Evolutionary conservation across 1,140 invertebrate species (phyloP).

Genomic region (Drosophila persimilis): DNA sequence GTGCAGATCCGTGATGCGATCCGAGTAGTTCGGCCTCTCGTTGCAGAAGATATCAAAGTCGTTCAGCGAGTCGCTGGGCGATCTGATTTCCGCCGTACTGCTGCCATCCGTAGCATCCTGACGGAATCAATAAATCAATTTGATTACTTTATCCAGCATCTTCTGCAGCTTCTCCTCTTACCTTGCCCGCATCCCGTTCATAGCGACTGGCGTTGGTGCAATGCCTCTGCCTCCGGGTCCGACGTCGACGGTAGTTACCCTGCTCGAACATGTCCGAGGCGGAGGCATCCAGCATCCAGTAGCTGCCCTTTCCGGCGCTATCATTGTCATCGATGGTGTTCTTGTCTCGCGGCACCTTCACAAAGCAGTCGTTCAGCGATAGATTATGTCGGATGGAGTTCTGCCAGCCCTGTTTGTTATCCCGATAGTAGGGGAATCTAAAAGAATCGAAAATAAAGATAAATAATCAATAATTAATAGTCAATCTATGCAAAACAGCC

Average conservation of each 20-base stretch:
- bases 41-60: conserved; percentile 73
- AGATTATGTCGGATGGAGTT: conserved; percentile 95
- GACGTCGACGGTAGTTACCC: conserved; percentile 90
- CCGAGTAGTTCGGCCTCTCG: conserved; percentile 72
- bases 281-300: conserved; percentile 94
- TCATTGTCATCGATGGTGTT: conserved; percentile 88
- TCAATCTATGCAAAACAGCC: background rate
- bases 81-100: conserved; percentile 30
- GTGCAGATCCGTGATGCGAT: conserved; percentile 79
- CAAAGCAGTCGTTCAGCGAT: conserved; percentile 96
- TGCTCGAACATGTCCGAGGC: conserved; percentile 95
- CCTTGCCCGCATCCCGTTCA: conserved; percentile 46
- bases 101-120: conserved; percentile 54
- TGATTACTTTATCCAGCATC: background rate
- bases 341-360: conserved; percentile 91
- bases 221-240: conserved; percentile 84
- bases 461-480: background rate
- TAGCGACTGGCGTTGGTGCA: conserved; percentile 48
- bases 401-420: conserved; percentile 93
- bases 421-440: conserved; percentile 90
- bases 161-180: background rate
- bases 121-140: background rate
- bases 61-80: conserved; percentile 37
- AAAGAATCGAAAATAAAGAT: background rate
- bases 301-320: conserved; percentile 89